Evolutionary conservation across 1,140 invertebrate genomes (phyloP), one percentile per base, ranked within the genome.

Genomic region (Streblospio benedicti): DNA sequence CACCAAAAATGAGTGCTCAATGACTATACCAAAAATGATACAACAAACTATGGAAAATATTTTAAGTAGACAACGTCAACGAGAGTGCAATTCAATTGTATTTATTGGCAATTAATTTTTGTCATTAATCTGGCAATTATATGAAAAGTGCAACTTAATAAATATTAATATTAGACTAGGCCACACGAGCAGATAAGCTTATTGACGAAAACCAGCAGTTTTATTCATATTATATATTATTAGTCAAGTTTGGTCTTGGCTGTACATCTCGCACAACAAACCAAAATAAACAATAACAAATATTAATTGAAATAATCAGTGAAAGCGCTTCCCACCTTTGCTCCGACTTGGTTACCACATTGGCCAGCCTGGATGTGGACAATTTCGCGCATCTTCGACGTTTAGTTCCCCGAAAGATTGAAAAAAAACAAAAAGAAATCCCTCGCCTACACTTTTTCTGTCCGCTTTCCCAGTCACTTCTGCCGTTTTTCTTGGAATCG

Each of bases 361-460:
- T 59, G 57, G 12, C 57, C 57, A 27, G 57, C 61, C 27, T 51
- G 56, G 20, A 50, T 49, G 47, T 49, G 55, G 28, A 60, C 57
- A 25, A 63, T 61, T 52, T 63, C 61, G 18, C 57, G 51, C 50
- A 63, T 60, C 30, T 62, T 62, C n/a, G 59, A n/a, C n/a, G n/a
- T n/a, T n/a, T n/a, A n/a, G n/a, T n/a, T n/a, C n/a, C n/a, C n/a
- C n/a, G n/a, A n/a, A n/a, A n/a, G n/a, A n/a, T n/a, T n/a, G n/a
- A n/a, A n/a, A n/a, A n/a, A n/a, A n/a, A n/a, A n/a, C n/a, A n/a
- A n/a, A n/a, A n/a, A n/a, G n/a, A n/a, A n/a, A n/a, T n/a, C n/a
- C n/a, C n/a, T n/a, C n/a, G n/a, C n/a, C n/a, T n/a, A n/a, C n/a
- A n/a, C n/a, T n/a, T n/a, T n/a, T n/a, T n/a, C n/a, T n/a, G n/a